phyloP scores from a whole-genome alignment of 2,888 invertebrate species.

The Chymomyza caudatula region DNA sequence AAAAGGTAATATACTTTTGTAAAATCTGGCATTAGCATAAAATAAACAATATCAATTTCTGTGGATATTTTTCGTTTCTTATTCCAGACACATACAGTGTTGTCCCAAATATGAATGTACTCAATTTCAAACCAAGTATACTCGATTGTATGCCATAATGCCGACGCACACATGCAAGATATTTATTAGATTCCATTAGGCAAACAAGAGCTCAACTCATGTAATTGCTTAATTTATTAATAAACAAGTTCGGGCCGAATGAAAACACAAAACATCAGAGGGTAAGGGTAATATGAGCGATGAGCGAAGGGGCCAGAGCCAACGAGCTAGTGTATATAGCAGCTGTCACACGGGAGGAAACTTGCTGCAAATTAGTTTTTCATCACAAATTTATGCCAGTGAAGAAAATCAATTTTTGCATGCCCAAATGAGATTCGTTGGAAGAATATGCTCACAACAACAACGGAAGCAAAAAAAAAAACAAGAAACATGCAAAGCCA shows the following conservation, averaged over 20 bases:
- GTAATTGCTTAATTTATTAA: conserved; percentile 72
- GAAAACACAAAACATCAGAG: background rate
- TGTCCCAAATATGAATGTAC: background rate
- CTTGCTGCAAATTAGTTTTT: conserved; percentile 53
- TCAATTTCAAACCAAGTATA: background rate
- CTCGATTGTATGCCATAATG: background rate
- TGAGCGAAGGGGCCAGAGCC: background rate
- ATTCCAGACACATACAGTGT: too few relatives aligned
- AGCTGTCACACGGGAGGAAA: conserved; percentile 38
- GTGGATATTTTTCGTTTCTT: too few relatives aligned
- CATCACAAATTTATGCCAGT: conserved; percentile 33
- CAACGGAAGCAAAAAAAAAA: conserved; percentile 32
- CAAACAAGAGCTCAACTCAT: conserved; percentile 55
- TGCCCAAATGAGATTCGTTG: conserved; percentile 47
- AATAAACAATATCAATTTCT: background rate
- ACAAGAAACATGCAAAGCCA: conserved; percentile 30
- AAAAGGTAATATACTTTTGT: background rate
- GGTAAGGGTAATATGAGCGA: background rate
- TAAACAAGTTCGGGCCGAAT: conserved; percentile 38
- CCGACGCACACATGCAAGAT: conserved; percentile 23
- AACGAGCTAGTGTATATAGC: conserved; percentile 11
- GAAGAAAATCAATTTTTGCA: conserved; percentile 45
- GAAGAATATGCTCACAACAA: conserved; percentile 44
- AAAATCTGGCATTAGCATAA: background rate
- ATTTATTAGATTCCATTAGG: conserved; percentile 65